phyloP scores from a whole-genome alignment of 35 echinoderm and acorn worm species.

The Amphiura filiformis region DNA sequence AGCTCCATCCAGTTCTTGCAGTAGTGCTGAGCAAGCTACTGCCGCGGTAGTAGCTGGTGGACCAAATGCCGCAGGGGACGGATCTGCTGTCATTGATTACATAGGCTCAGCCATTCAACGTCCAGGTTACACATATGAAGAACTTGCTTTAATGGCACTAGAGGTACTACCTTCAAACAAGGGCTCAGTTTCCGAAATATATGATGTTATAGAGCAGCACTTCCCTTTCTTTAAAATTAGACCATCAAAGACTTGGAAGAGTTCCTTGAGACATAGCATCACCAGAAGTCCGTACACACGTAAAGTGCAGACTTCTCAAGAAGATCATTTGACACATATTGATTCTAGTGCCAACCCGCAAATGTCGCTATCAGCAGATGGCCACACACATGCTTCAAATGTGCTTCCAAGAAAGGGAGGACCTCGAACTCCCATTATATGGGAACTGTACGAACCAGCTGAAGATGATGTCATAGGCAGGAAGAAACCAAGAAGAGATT shows the following conservation, averaged over 20 bases:
- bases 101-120: not conserved
- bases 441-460: not conserved
- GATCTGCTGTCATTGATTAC: not conserved
- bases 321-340: no score
- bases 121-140: not conserved
- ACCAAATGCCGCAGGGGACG: no score
- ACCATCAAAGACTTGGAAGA: constrained; percentile 6
- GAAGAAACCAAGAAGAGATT: not conserved
- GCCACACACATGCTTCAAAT: not conserved
- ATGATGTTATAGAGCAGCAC: not conserved
- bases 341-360: no score
- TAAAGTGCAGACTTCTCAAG: not conserved
- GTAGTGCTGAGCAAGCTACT: no score
- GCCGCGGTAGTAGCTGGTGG: no score
- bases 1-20: no score
- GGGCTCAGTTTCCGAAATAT: not conserved
- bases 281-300: not conserved
- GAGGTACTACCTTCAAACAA: not conserved
- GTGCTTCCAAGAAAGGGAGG: not conserved
- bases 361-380: not conserved
- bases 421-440: not conserved
- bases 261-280: not conserved
- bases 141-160: not conserved
- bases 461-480: not conserved
- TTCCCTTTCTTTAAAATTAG: not conserved